phyloP scores from a whole-genome alignment of 2,113 vertebrate genomes.

The Arvicanthis niloticus region DNA sequence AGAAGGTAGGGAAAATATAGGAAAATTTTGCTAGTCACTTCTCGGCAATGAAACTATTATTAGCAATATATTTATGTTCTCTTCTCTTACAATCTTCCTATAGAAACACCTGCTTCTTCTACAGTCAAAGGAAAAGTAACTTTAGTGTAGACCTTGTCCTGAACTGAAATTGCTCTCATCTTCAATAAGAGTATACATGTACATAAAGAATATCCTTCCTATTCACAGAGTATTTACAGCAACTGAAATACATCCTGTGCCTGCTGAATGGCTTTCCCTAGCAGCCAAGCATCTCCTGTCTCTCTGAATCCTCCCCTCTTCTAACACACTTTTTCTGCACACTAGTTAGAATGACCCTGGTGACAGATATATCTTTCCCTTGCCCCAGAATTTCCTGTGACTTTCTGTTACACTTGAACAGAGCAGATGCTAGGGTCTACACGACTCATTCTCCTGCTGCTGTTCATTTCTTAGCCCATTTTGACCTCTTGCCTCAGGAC shows the following conservation, averaged over 20 bases:
- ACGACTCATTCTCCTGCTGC: neutral
- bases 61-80: neutral
- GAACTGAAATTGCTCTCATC: slow-evolving; percentile 32
- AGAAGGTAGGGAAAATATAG: neutral
- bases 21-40: slow-evolving; percentile 19
- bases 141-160: slow-evolving; percentile 4
- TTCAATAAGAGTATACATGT: neutral
- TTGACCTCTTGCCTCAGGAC: neutral
- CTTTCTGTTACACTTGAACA: neutral
- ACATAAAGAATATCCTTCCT: neutral
- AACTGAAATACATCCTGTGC: neutral
- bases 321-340: neutral
- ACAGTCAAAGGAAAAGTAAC: slow-evolving; percentile 39
- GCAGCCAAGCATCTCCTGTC: neutral
- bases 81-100: neutral
- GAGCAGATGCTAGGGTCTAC: neutral
- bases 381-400: neutral
- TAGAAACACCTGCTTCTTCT: neutral
- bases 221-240: neutral
- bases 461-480: neutral
- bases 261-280: neutral
- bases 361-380: neutral
- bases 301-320: neutral
- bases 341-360: neutral
- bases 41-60: slow-evolving; percentile 7